phyloP scores from a whole-genome alignment of 2,113 vertebrate genomes.

The Actinemys pallida region DNA sequence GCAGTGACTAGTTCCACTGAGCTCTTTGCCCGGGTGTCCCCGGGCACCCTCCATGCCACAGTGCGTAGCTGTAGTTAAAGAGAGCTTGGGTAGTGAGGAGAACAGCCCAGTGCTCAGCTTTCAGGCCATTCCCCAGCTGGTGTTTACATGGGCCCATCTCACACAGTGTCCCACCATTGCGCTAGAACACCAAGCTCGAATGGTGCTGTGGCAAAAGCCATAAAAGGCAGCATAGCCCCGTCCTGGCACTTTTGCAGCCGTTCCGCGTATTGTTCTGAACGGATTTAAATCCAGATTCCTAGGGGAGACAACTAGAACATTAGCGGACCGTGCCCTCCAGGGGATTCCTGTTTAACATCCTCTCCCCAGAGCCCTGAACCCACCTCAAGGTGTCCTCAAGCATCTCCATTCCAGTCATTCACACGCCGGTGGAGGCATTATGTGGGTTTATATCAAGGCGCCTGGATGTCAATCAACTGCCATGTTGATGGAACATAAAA shows the following conservation, averaged over 20 bases:
- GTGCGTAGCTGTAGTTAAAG: no score
- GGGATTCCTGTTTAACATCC: not conserved
- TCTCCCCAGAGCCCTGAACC: not conserved
- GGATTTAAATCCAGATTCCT: not conserved
- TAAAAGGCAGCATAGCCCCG: not conserved
- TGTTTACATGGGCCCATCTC: not conserved
- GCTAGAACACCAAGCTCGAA: not conserved
- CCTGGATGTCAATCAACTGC: conserved; percentile 2
- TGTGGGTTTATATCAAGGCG: not conserved
- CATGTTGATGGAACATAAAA: conserved; percentile 32
- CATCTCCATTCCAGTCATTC: not conserved
- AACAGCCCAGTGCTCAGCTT: no score
- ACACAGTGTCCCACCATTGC: no score
- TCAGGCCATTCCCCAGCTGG: not conserved
- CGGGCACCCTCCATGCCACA: no score
- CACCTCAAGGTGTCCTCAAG: not conserved
- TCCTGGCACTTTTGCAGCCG: not conserved
- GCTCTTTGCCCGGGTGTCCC: no score
- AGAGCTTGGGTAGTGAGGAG: no score
- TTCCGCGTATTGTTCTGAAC: not conserved
- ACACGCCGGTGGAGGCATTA: not conserved
- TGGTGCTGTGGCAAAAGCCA: not conserved
- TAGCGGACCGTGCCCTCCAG: not conserved
- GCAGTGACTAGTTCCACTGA: no score
- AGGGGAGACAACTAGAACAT: not conserved